Evolutionary conservation across 2,113 vertebrate genomes (phyloP).

Genomic region (Gobius niger): DNA sequence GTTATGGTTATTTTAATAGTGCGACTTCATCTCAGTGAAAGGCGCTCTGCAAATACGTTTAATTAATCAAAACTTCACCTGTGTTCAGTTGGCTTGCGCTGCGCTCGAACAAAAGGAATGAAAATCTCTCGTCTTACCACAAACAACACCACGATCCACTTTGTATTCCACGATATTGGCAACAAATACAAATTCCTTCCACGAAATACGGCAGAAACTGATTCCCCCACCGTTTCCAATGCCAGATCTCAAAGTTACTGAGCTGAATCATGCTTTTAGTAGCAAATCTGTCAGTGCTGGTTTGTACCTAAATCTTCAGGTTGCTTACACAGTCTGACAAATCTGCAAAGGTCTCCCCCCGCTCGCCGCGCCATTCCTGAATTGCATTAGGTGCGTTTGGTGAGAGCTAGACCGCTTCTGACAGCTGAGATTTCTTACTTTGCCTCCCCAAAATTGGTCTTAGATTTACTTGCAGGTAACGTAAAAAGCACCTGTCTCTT

Average conservation of each 20-base stretch:
- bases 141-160: conserved; percentile 42
- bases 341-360: conserved; percentile 2
- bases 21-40: too few relatives aligned
- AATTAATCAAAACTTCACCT: too few relatives aligned
- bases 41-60: too few relatives aligned
- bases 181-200: conserved; percentile 47
- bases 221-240: background rate
- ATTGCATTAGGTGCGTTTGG: conserved; percentile 6
- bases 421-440: conserved; percentile 24
- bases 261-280: conserved; percentile 26
- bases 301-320: background rate
- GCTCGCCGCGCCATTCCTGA: background rate
- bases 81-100: too few relatives aligned
- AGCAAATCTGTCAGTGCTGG: conserved; percentile 5
- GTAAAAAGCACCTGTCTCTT: conserved; percentile 10
- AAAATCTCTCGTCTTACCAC: background rate
- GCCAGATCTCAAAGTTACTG: conserved; percentile 41
- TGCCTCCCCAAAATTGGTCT: conserved; percentile 16
- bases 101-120: too few relatives aligned
- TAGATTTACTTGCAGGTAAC: conserved; percentile 25
- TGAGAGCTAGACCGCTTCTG: conserved; percentile 1
- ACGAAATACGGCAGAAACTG: conserved; percentile 25
- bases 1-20: too few relatives aligned
- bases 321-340: background rate
- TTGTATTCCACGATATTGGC: conserved; percentile 58